A percentile compares a stretch with the other conserved stretches of the same genome.
These are phyloP conservation scores for Cotesia glomerata DNA, from an alignment of 1,140 invertebrate genomes.

Conservation along the genomic window DNA sequence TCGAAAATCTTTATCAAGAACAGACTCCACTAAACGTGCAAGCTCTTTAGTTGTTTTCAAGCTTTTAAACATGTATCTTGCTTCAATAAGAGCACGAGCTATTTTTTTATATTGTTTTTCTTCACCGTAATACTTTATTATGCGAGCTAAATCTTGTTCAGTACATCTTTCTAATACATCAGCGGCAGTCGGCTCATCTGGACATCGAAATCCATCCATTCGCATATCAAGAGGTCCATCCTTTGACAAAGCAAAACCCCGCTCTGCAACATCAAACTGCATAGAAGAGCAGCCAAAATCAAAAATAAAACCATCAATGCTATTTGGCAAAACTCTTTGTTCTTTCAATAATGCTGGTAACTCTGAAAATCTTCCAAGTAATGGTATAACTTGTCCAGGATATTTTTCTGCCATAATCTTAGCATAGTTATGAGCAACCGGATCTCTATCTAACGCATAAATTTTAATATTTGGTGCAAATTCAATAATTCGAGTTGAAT, in stretches of 20 bases:
- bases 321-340: slow-evolving; percentile 67
- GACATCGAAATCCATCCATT: slow-evolving; percentile 83
- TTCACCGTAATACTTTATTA: slow-evolving; percentile 90
- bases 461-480: slow-evolving; percentile 66
- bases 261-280: slow-evolving; percentile 82
- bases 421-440: slow-evolving; percentile 74
- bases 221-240: slow-evolving; percentile 94
- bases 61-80: slow-evolving; percentile 80
- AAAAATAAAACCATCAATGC: slow-evolving; percentile 87
- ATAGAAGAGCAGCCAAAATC: slow-evolving; percentile 96
- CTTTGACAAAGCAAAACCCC: slow-evolving; percentile 86
- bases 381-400: slow-evolving; percentile 74
- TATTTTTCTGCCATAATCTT: slow-evolving; percentile 69
- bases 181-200: slow-evolving; percentile 78
- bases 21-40: slow-evolving; percentile 76
- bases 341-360: slow-evolving; percentile 72
- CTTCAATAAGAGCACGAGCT: slow-evolving; percentile 85
- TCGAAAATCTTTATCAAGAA: slow-evolving; percentile 65
- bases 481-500: slow-evolving; percentile 72
- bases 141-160: slow-evolving; percentile 79
- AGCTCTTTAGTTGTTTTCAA: slow-evolving; percentile 86
- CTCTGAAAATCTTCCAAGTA: slow-evolving; percentile 89
- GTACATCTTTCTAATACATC: slow-evolving; percentile 83
- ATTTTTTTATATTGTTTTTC: slow-evolving; percentile 88
- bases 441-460: slow-evolving; percentile 89